Base-by-base conservation (phyloP, 2,888 invertebrate species). In the Hoplodrina blanda region DNA sequence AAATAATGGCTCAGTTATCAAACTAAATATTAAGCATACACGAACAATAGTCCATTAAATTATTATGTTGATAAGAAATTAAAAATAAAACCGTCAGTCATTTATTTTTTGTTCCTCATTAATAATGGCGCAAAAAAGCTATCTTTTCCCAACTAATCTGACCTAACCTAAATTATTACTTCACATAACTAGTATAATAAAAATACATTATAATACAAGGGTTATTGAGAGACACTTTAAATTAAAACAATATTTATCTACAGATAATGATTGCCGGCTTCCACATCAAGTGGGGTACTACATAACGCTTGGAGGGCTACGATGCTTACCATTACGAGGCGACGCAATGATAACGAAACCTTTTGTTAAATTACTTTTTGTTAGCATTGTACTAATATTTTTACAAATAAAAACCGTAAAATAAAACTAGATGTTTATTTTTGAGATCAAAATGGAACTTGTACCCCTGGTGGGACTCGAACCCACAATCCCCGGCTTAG, bases 401-500 rank as follows among this genome's bases (percentile, higher is more conserved):
- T 67, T 81, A 69, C 74, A 89, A 82, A 83, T 87, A 82, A 82
- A 88, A 57, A 7, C 17, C 1, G 5, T 8, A 37, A 50, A 55
- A 64, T 75, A 83, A 81, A 83, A 86, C 83, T 86, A 75, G 80
- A 79, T 10, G 8, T 82, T 25, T 25, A 62, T 64, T 81, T 61
- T 59, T 25, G 64, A 62, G 57, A 49, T 13, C 41, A 70, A 64
- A 66, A 63, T 54, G n/a, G 4, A 11, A 0, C 1, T 0, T 44
- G 78, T 97, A 97, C 97, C 97, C 97, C 97, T 97, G 97, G 97
- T 97, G 97, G 97, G 97, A 97, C 97, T 97, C 97, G 97, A 97
- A 97, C 97, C 97, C 97, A 97, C 97, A 97, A 97, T 97, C 97
- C 97, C 97, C 97, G 97, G 97, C 97, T 97, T 97, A 97, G 97